Evolutionary conservation across 2,113 vertebrate genomes (phyloP).

Genomic region (Genyomyrus donnyi): DNA sequence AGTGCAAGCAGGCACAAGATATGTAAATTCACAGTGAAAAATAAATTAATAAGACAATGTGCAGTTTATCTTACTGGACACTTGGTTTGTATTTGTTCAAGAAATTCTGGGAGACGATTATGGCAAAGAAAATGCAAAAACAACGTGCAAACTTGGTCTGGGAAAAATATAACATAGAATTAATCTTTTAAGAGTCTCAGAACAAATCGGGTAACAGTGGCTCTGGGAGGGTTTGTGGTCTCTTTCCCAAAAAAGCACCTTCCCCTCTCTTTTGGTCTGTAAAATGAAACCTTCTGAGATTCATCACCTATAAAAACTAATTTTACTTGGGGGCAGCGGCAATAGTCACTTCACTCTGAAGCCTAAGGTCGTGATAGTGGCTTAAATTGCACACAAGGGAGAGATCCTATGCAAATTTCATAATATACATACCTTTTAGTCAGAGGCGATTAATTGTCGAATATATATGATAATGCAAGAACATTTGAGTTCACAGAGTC

Average conservation of each 20-base stretch:
- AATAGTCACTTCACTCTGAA: not conserved
- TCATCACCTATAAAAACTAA: not conserved
- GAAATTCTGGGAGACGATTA: not conserved
- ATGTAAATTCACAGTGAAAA: not conserved
- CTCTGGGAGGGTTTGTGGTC: not conserved
- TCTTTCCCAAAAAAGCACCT: not conserved
- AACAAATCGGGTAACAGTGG: not conserved
- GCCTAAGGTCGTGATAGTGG: not conserved
- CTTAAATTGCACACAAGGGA: not conserved
- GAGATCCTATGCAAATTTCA: not conserved
- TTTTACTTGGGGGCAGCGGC: not conserved
- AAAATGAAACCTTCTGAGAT: not conserved
- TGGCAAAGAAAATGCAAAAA: not conserved
- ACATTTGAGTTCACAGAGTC: not conserved
- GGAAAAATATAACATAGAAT: not conserved
- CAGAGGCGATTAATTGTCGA: not conserved
- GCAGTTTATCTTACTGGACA: not conserved
- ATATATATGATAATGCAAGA: not conserved
- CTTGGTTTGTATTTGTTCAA: not conserved
- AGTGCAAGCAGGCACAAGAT: not conserved
- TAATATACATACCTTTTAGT: not conserved
- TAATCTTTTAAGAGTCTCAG: not conserved
- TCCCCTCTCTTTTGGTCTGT: not conserved
- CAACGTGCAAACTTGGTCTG: not conserved
- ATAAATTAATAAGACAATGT: too few relatives aligned